Evolutionary conservation across 2,888 invertebrate species (phyloP), one percentile per base, ranked within the genome.

Genomic region (Folsomia candida): DNA sequence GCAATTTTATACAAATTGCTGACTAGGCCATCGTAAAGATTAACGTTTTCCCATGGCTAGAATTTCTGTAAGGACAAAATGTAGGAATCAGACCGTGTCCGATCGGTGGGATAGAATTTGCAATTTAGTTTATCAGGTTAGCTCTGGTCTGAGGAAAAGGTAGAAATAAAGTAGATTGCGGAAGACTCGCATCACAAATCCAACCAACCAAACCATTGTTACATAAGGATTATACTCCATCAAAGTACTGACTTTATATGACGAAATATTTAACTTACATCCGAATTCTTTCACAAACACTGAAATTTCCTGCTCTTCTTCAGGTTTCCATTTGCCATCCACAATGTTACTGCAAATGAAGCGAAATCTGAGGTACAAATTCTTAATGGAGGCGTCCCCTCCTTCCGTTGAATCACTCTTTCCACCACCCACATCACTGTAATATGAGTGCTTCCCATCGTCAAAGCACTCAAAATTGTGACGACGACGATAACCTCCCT

Each of bases 301-400:
- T 51, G 75, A 69, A 29, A 78, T 75, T 70, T 79, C 79, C 69
- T 79, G 79, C 68, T 79, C 79, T 62, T 79, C 79, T 58, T 72
- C 73, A 37, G 74, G 74, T 18, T 70, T 74, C 74, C 74, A 74
- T 37, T 74, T 70, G 9, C 74, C 74, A 54, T 74, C 70, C 37
- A 74, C 74, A 27, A 74, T 74, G n/a, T 74, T 74, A 22, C 69
- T 69, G 58, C 71, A 74, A 47, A 74, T 71, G 25, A 24, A 18
- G 3, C 74, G 74, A 3, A 74, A 69, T 67, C 74, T 68, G 65
- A 74, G 71, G 26, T 74, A 74, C 37, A 71, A 74, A 64, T 69
- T 74, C 68, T 68, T 70, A 27, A 68, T 66, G 20, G 66, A 69
- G 63, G 68, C 68, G 64, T 70, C 72, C 51, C 69, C 72, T 37